Evolutionary conservation across 2,113 vertebrate genomes (phyloP), one percentile per base, ranked within the genome.

Genomic region (Bambusicola thoracicus): DNA sequence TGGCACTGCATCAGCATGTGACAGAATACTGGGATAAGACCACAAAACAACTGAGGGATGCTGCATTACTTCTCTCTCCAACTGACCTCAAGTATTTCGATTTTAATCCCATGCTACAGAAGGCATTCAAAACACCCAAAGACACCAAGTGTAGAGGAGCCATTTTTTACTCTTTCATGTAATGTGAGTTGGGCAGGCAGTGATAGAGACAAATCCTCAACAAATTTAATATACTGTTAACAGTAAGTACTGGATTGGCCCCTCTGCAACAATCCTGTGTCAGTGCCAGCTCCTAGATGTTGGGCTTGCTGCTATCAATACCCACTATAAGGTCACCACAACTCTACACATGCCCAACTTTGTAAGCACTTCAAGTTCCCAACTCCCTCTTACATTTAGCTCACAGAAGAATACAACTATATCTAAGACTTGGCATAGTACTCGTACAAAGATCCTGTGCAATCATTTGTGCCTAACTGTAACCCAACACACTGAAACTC

Each of bases 1-100:
- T 96, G 97, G 97, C 97, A 89, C 51, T 4, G 0, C 3, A 2
- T 17, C 94, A 85, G 29, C 76, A 7, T 36, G 74, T 24, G 95
- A 88, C 79, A 92, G 70, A 90, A 94, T 6, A 43, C 90, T 40
- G 95, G 55, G 89, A 90, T 2, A 11, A n/a, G 70, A 84, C 19
- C 2, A 10, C 30, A 34, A 59, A 87, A 41, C 85, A 25, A 65
- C 74, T 48, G 24, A 65, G 77, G 90, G 63, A 81, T 2, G 9
- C 67, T 8, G 65, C 51, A 9, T 20, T 32, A 32, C 63, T 49
- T 55, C 85, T 68, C 65, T 24, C 58, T 81, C 38, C 0, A 0
- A 6, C 55, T 53, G 80, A 86, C 88, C 84, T 38, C 5, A 0
- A 69, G 82, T 29, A 73, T 48, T 3, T 55, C 7, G 36, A 46